Evolutionary conservation across 2,797 vertebrate species (phyloP).

Genomic region (Anguilla megastoma): DNA sequence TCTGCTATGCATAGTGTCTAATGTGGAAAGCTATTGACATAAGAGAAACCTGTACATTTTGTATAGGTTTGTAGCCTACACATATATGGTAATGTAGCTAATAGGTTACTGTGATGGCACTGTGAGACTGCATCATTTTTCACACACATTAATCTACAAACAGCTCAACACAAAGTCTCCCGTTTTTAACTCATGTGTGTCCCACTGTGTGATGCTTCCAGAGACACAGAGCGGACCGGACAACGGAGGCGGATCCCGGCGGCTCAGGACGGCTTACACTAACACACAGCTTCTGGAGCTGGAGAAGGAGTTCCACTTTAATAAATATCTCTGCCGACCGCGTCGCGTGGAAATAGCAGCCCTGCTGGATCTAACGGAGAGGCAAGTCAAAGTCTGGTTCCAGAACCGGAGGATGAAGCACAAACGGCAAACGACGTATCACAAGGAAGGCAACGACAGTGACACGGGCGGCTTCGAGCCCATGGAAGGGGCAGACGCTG

Average conservation of each 20-base stretch:
- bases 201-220: constrained; percentile 51
- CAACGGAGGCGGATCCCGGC: constrained; percentile 64
- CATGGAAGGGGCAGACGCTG: constrained; percentile 74
- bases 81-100: background rate
- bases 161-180: background rate
- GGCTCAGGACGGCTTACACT: constrained; percentile 85
- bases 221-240: constrained; percentile 75
- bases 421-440: constrained; percentile 80
- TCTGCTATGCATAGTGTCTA: background rate
- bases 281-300: constrained; percentile 85
- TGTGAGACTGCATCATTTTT: background rate
- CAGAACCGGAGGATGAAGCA: constrained; percentile 89
- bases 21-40: constrained; percentile 16
- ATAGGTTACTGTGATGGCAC: background rate
- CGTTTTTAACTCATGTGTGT: background rate
- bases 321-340: constrained; percentile 84
- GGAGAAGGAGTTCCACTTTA: constrained; percentile 90
- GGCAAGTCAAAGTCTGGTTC: constrained; percentile 89
- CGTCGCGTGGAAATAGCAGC: constrained; percentile 84
- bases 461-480: constrained; percentile 74
- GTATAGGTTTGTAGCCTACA: background rate
- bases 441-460: constrained; percentile 75
- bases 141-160: background rate
- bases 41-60: background rate
- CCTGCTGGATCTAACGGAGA: constrained; percentile 81